Evolutionary conservation across 2,888 invertebrate species (phyloP).

Genomic region (Antitype chi): DNA sequence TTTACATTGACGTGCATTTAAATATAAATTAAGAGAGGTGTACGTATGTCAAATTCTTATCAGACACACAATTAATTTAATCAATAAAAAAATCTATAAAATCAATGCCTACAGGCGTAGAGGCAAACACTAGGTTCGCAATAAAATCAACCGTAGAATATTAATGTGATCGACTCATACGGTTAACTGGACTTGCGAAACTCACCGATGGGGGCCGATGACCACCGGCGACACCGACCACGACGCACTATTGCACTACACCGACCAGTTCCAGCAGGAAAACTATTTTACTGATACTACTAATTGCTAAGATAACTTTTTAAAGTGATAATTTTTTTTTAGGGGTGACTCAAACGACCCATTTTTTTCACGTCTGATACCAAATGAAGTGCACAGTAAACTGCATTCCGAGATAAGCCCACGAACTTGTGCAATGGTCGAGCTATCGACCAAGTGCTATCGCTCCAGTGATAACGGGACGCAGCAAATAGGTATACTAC

Average conservation of each 20-base stretch:
- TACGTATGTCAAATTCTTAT: slow-evolving; percentile 28
- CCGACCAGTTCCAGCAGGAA: slow-evolving; percentile 73
- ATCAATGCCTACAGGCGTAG: slow-evolving; percentile 64
- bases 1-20: slow-evolving; percentile 68
- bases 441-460: slow-evolving; percentile 82
- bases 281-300: slow-evolving; percentile 71
- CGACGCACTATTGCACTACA: slow-evolving; percentile 72
- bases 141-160: slow-evolving; percentile 86
- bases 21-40: slow-evolving; percentile 56
- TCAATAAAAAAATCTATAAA: slow-evolving; percentile 49
- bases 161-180: slow-evolving; percentile 87
- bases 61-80: slow-evolving; percentile 26
- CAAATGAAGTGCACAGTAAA: slow-evolving; percentile 79
- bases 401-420: slow-evolving; percentile 85
- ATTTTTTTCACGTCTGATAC: slow-evolving; percentile 78
- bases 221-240: slow-evolving; percentile 82
- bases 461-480: slow-evolving; percentile 84
- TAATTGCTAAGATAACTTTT: slow-evolving; percentile 66
- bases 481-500: slow-evolving; percentile 75
- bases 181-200: slow-evolving; percentile 90
- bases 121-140: slow-evolving; percentile 82
- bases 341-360: slow-evolving; percentile 62
- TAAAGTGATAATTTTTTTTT: slow-evolving; percentile 41
- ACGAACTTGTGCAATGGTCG: slow-evolving; percentile 79
- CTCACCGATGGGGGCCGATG: slow-evolving; percentile 88